Base-by-base conservation (phyloP, 2,113 vertebrate species). In the Sander lucioperca region DNA sequence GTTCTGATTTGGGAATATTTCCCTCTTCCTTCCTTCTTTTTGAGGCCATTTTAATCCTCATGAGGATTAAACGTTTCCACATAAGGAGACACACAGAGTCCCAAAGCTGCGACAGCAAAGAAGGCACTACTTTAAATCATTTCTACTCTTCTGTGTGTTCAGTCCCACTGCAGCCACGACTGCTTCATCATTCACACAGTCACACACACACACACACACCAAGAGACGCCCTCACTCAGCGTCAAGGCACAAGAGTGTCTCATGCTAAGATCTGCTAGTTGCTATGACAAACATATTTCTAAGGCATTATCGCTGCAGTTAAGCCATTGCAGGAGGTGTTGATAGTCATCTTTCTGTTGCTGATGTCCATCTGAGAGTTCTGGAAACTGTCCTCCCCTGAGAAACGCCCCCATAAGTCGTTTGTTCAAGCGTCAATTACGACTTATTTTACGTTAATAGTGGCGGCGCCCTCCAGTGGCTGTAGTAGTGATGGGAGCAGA, bases 21-120 rank as follows among this genome's bases (percentile, higher is more conserved):
- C 57, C 30, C 12, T 76, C 69, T 65, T 65, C n/a, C 21, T 12
- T 43, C 19, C 33, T 25, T 47, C n/a, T 39, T 48, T 88, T 77
- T 77, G 59, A 83, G 72, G 69, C 86, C 74, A 50, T 88, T 39
- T 84, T 85, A 92, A 89, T 91, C 84, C 89, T 73, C 69, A 0
- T 0, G 68, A 73, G 89, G 89, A 91, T 91, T 89, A 91, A 83
- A 73, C 59, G 59, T 78, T 83, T 75, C 67, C 68, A 30, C 73
- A 62, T 79, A 86, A 87, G 84, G 84, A 74, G 86, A 87, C 30
- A 58, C 56, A 39, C 51, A 33, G 43, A 74, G 83, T 66, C 72
- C 36, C 72, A 57, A 51, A 74, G 56, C 78, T 45, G 47, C 57
- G 62, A 73, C 75, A 74, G 78, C 61, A 30, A 23, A 51, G 68